Conservation (phyloP, 1,140 invertebrate genomes). For the silkworm (Bombyx mori) region ASM3026992v2 NC_085118.1:4934001-4934500, state of each 20-base stretch:
- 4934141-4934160: constrained; percentile 72
- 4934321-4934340: no score
- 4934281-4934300: no score
- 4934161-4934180: constrained; percentile 70
- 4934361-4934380: no score
- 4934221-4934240: constrained; percentile 27
- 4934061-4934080: constrained; percentile 27
- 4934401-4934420: not conserved
- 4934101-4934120: constrained; percentile 57
- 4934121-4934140: constrained; percentile 65
- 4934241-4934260: constrained; percentile 16
- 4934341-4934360: no score
- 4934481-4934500: no score
- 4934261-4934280: no score
- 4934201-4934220: constrained; percentile 63
- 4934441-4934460: no score
- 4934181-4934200: constrained; percentile 66
- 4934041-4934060: constrained; percentile 26
- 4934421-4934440: no score
- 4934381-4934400: not conserved
- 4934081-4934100: constrained; percentile 43
- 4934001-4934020: constrained; percentile 51
- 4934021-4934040: constrained; percentile 15
- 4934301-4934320: no score
- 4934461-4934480: no score